Evolutionary conservation across 2,797 vertebrate species (phyloP).

Genomic region (Sebastolobus alascanus): DNA sequence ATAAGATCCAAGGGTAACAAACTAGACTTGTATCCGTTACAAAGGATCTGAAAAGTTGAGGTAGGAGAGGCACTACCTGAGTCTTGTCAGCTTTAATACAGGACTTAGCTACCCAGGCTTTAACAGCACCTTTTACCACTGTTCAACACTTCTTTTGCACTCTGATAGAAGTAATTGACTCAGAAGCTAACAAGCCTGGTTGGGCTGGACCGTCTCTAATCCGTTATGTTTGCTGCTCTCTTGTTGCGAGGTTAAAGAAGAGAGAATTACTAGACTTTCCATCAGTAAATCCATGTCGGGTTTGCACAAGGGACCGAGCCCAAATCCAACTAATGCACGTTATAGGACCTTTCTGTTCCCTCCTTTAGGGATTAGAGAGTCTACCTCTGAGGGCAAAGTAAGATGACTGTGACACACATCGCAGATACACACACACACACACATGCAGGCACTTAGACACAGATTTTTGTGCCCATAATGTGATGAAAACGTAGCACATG

Average conservation of each 20-base stretch:
- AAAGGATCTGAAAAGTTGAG: neutral
- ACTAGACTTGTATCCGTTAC: neutral
- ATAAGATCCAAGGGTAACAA: neutral
- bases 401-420: constrained; percentile 26
- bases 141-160: constrained; percentile 17
- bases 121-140: neutral
- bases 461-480: neutral
- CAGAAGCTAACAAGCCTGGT: constrained; percentile 34
- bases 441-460: neutral
- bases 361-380: constrained; percentile 49
- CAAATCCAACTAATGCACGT: constrained; percentile 58
- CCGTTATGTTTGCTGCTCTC: constrained; percentile 34
- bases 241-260: constrained; percentile 45
- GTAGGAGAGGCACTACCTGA: neutral
- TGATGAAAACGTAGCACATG: constrained; percentile 11
- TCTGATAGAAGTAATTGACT: constrained; percentile 44
- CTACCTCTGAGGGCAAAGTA: constrained; percentile 37
- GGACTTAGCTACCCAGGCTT: constrained; percentile 1
- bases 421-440: neutral
- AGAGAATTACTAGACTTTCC: constrained; percentile 42
- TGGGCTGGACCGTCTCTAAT: constrained; percentile 29
- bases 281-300: constrained; percentile 45
- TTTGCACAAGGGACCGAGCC: constrained; percentile 30
- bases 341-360: constrained; percentile 33
- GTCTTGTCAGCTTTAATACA: constrained; percentile 8